phyloP scores from a whole-genome alignment of 2,113 vertebrate species.

The Equus quagga region DNA sequence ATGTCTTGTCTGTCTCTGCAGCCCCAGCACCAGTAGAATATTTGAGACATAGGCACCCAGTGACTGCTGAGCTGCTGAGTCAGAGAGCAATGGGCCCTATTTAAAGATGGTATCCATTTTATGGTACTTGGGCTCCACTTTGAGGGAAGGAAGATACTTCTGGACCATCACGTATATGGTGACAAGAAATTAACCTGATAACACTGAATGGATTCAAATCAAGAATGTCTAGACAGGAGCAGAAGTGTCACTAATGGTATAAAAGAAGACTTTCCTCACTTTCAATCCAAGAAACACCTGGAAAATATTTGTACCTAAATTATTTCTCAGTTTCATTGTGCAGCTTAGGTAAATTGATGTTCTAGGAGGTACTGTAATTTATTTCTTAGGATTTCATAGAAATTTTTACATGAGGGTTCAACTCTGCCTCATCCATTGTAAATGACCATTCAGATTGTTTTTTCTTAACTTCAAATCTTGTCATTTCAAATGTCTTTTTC shows the following conservation, averaged over 20 bases:
- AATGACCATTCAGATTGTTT: background rate
- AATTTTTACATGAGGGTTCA: background rate
- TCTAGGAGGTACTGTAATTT: background rate
- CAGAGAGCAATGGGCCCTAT: fast-evolving
- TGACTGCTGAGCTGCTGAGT: background rate
- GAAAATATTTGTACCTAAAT: background rate
- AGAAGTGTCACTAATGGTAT: background rate
- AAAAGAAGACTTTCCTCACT: background rate
- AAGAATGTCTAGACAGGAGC: background rate
- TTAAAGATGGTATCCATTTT: background rate
- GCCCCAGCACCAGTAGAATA: background rate
- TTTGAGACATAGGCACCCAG: background rate
- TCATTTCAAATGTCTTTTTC: background rate
- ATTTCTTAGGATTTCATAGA: background rate
- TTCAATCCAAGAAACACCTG: background rate
- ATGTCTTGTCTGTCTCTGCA: background rate
- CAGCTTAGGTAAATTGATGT: background rate
- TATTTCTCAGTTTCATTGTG: background rate
- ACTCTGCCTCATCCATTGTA: background rate
- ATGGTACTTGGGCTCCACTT: background rate
- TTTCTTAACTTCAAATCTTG: background rate
- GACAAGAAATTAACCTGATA: background rate
- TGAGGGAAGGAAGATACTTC: background rate
- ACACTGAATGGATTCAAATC: background rate
- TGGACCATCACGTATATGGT: background rate